Base-by-base conservation (phyloP, 2,888 invertebrate genomes). In the Diadegma fenestrale region DNA sequence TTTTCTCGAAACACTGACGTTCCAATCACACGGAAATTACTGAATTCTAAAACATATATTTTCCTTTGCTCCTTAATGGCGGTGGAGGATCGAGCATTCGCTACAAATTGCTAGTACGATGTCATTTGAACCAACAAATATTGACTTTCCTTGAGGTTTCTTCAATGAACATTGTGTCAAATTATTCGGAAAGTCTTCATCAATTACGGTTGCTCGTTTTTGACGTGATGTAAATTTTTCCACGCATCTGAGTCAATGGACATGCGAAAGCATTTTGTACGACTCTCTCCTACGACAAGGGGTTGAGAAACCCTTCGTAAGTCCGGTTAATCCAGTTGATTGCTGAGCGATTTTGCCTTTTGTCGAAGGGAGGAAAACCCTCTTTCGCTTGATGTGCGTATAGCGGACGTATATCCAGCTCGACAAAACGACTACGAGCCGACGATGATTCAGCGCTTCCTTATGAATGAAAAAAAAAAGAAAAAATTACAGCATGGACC, bases 281-380 rank as follows among this genome's bases (percentile, higher is more conserved):
- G 72, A 43, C 45, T 76, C 5, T 19, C 22, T 26, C n/a, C n/a
- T 8, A 19, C 37, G n/a, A 26, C 33, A 66, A 12, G 61, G 26
- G 54, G 61, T 17, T 22, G 37, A 41, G 19, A 72, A 48, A 51
- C 48, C 75, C 37, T 48, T 48, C 33, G 17, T 76, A 76, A 76
- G 69, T 61, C 61, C 63, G 75, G 75, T 81, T 69, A 61, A 81
- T 76, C 76, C 69, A 58, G 61, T 48, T 66, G 41, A 66, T 81
- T 58, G 45, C 58, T 8, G 75, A 48, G 76, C 45, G 75, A 45
- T 81, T 69, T 69, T 69, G 41, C 33, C 69, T 69, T 69, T 69
- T 68, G 61, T 63, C 48, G 61, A 63, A 76, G 37, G 61, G 68
- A 48, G 12, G 14, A 71, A 79, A 79, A 61, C 37, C 48, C 75